These are phyloP conservation scores for Parnassius smintheus DNA, from an alignment of 2,888 invertebrate genomes.

Conservation along the genomic window DNA sequence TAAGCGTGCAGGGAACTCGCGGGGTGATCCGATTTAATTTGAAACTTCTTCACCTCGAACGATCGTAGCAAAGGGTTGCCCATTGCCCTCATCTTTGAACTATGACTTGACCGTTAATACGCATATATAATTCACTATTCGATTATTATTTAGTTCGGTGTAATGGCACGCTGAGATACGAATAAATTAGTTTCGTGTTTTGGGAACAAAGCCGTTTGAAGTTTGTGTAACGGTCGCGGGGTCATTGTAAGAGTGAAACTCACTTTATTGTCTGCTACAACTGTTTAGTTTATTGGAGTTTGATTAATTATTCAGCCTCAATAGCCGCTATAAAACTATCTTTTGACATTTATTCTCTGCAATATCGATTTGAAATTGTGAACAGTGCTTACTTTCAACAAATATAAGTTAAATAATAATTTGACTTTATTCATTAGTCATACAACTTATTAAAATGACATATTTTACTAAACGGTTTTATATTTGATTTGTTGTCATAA, in stretches of 20 bases:
- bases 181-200: constrained; percentile 80
- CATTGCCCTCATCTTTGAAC: constrained; percentile 81
- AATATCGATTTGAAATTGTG: too few relatives aligned
- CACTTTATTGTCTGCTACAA: constrained; percentile 37
- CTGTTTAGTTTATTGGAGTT: not conserved
- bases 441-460: too few relatives aligned
- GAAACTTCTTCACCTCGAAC: constrained; percentile 67
- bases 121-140: constrained; percentile 80
- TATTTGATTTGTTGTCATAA: too few relatives aligned
- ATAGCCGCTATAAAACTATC: not conserved
- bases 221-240: constrained; percentile 77
- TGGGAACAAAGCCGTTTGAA: constrained; percentile 75
- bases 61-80: constrained; percentile 69
- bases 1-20: constrained; percentile 58
- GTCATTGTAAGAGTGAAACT: constrained; percentile 70
- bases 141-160: constrained; percentile 77
- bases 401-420: too few relatives aligned
- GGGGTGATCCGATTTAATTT: constrained; percentile 66
- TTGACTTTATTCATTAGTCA: too few relatives aligned
- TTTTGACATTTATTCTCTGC: too few relatives aligned
- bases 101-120: constrained; percentile 81
- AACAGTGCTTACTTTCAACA: too few relatives aligned
- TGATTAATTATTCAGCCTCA: constrained; percentile 1
- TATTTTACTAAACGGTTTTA: too few relatives aligned
- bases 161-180: constrained; percentile 69